phyloP scores from a whole-genome alignment of 1,140 invertebrate genomes.

The Rhopalosiphum padi region DNA sequence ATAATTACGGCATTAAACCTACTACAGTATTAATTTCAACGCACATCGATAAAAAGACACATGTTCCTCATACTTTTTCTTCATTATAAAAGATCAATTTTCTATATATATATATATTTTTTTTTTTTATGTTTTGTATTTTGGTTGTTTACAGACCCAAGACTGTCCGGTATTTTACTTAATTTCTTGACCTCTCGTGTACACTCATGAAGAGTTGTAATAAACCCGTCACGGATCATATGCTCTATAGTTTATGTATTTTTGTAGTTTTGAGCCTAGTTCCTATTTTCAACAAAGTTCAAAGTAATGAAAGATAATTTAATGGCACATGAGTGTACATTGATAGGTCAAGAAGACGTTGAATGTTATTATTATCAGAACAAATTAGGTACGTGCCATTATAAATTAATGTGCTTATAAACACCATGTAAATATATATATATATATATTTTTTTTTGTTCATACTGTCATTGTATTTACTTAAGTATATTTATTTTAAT shows the following conservation, averaged over 20 bases:
- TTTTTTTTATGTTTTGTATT: constrained; percentile 40
- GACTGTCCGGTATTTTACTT: constrained; percentile 51
- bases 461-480: constrained; percentile 39
- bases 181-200: constrained; percentile 41
- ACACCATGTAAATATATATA: constrained; percentile 29
- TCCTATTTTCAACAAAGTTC: constrained; percentile 42
- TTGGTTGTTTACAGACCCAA: constrained; percentile 18
- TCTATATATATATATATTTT: constrained; percentile 12
- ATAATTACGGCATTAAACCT: constrained; percentile 25
- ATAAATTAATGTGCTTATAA: constrained; percentile 53
- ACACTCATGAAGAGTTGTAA: not conserved
- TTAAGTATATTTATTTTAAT: constrained; percentile 46
- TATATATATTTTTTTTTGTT: constrained; percentile 18
- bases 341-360: constrained; percentile 42
- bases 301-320: not conserved
- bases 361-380: constrained; percentile 42
- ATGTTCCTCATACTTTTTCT: constrained; percentile 45
- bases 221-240: not conserved
- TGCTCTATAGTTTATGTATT: not conserved
- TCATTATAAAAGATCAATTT: constrained; percentile 39
- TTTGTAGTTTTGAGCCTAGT: not conserved
- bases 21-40: constrained; percentile 28
- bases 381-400: constrained; percentile 53
- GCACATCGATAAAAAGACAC: constrained; percentile 15
- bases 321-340: constrained; percentile 23